Percentiles rank a stretch among this genome's conserved stretches.
These are phyloP conservation scores for Drosophila equinoxialis DNA, from an alignment of 1,140 invertebrate species.

Conservation along the genomic window DNA sequence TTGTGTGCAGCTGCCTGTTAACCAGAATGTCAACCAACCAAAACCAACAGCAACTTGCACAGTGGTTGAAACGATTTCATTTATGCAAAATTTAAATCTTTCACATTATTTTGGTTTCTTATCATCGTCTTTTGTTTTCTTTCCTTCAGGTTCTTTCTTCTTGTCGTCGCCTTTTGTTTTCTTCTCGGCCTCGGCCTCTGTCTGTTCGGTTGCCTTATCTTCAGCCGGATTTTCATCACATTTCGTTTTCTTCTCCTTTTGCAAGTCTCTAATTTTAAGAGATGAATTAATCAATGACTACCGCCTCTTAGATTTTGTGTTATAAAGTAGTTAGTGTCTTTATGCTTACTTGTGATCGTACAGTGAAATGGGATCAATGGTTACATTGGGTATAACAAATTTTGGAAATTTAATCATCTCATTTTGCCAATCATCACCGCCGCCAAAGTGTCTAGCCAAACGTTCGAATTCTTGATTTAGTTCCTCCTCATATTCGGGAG, in stretches of 20 bases:
- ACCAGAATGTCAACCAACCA: conserved; percentile 26
- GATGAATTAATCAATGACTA: too few relatives aligned
- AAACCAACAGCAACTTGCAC: conserved; percentile 6
- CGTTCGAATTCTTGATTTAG: conserved; percentile 16
- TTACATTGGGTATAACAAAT: conserved; percentile 29
- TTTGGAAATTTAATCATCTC: conserved; percentile 35
- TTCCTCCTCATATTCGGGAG: conserved; percentile 28
- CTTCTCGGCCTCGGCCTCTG: background rate
- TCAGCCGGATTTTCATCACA: too few relatives aligned
- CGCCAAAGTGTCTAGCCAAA: conserved; percentile 24
- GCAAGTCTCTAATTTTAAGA: too few relatives aligned
- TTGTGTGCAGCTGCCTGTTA: conserved; percentile 37
- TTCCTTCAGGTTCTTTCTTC: background rate
- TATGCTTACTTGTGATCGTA: background rate
- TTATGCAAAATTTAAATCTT: background rate
- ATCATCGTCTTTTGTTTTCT: background rate
- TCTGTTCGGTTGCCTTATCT: background rate
- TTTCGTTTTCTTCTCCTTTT: too few relatives aligned
- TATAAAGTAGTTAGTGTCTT: too few relatives aligned
- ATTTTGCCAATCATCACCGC: conserved; percentile 21
- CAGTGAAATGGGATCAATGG: conserved; percentile 40
- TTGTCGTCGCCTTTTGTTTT: conserved; percentile 4
- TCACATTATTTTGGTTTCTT: conserved; percentile 18
- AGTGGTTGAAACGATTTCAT: conserved; percentile 19
- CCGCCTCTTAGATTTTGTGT: too few relatives aligned